A percentile compares a stretch with the other conserved stretches of the same genome.
These are phyloP conservation scores for Allacma fusca DNA, from an alignment of 2,888 invertebrate genomes.

Conservation along the genomic window DNA sequence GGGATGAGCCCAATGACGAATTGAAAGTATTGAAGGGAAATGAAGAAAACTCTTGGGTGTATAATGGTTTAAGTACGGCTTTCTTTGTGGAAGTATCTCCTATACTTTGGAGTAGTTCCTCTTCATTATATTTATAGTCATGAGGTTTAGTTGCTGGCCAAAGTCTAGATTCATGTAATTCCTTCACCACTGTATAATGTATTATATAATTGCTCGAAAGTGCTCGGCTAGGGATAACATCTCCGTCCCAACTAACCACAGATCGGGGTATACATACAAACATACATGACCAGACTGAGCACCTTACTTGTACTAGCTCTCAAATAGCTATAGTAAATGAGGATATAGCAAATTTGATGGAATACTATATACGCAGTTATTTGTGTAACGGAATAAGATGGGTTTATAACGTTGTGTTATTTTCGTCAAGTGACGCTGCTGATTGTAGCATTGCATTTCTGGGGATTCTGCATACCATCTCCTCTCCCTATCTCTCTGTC, in stretches of 20 bases:
- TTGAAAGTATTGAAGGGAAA: slow-evolving; percentile 8
- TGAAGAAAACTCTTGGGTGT: background rate
- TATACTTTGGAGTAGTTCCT: too few species aligned
- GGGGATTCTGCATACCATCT: slow-evolving; percentile 40
- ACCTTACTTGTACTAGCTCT: too few species aligned
- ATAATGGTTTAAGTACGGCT: background rate
- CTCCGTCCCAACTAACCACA: background rate
- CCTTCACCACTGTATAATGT: background rate
- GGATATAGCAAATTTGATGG: background rate
- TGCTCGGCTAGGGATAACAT: background rate
- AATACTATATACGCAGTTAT: background rate
- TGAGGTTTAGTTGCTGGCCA: too few species aligned
- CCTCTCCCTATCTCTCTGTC: slow-evolving; percentile 17
- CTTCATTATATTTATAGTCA: too few species aligned
- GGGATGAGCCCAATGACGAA: background rate
- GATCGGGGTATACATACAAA: background rate
- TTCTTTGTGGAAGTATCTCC: too few species aligned
- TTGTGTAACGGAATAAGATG: background rate
- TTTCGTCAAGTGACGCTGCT: slow-evolving; percentile 42
- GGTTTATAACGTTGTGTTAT: slow-evolving; percentile 34
- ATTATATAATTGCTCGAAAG: background rate
- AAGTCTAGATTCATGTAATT: too few species aligned
- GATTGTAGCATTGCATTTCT: slow-evolving; percentile 43
- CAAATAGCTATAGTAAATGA: too few species aligned
- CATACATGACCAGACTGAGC: too few species aligned